Evolutionary conservation across 2,797 vertebrate genomes (phyloP), one percentile per base, ranked within the genome.

Genomic region (Australoheros facetus): DNA sequence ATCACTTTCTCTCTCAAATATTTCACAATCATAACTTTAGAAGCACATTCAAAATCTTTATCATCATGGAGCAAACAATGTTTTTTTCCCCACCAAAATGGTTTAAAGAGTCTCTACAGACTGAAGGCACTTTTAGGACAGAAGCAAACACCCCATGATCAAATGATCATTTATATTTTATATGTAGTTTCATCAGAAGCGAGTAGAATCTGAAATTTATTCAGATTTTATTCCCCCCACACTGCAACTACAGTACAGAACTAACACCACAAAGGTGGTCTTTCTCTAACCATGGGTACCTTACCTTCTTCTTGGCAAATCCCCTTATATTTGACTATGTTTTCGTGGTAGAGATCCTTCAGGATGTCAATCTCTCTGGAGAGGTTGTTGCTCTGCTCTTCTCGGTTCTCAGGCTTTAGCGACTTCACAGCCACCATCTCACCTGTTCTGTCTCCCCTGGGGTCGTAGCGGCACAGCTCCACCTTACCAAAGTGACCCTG

Each of bases 401-500:
- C 97, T 3, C 96, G 93, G 2, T 94, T 98, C 86, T 98, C 98
- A 0, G 97, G 97, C 88, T 99, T 99, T 16, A 99, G 94, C 0
- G 97, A 99, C 80, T 99, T 99, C 51, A 99, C 98, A 0, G 98
- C 98, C 87, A 99, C 98, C 85, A 97, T 91, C 85, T 99, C 98
- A 1, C 98, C 98, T 0, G 98, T 99, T 57, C 96, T 96, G 91
- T 99, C 98, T 0, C 97, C 98, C 17, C 97, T 96, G 0, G 97
- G 98, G 82, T 99, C 98, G 2, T 99, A 99, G 4, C 96, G 96
- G 87, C 97, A 99, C 85, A 99, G 94, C 62, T 99, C 98, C 60
- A 99, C 98, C 89, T 97, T 99, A 26, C 98, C 98, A 53, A 98
- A 99, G 94, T 99, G 98, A 48, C 98, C 98, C 98, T 99, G 55